Evolutionary conservation across 2,113 vertebrate genomes (phyloP).

Genomic region (Acanthochromis polyacanthus): DNA sequence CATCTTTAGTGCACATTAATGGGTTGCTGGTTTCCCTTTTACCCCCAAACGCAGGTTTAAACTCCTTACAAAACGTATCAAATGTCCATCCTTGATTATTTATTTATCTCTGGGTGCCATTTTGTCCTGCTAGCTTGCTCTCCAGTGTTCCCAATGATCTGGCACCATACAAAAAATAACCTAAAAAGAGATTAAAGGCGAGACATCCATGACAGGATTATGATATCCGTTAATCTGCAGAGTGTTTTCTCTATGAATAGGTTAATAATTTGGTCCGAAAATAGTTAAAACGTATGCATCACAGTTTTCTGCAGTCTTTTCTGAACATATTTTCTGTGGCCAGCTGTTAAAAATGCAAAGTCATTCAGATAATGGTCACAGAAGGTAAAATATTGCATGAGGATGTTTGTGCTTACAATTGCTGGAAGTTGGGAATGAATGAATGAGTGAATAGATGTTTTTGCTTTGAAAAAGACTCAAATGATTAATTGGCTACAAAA

Average conservation of each 20-base stretch:
- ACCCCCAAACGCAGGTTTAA: neutral
- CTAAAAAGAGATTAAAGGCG: neutral
- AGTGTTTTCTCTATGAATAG: neutral
- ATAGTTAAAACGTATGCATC: too few relatives aligned
- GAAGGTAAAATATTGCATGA: too few relatives aligned
- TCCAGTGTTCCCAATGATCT: neutral
- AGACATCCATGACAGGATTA: neutral
- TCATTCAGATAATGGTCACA: too few relatives aligned
- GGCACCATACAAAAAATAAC: neutral
- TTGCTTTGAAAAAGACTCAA: too few relatives aligned
- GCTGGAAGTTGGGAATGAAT: too few relatives aligned
- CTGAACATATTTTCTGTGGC: too few relatives aligned
- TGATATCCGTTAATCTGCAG: neutral
- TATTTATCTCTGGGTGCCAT: slow-evolving; percentile 68
- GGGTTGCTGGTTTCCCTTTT: neutral
- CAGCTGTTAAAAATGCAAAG: too few relatives aligned
- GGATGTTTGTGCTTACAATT: too few relatives aligned
- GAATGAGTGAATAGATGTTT: too few relatives aligned
- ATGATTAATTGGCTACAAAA: too few relatives aligned
- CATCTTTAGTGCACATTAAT: neutral
- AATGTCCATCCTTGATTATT: slow-evolving; percentile 53
- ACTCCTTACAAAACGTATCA: slow-evolving; percentile 21
- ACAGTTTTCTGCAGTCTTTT: too few relatives aligned
- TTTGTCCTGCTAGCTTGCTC: slow-evolving; percentile 51
- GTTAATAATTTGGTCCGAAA: too few relatives aligned